phyloP scores from a whole-genome alignment of 2,888 invertebrate species.

The Aspidiotus rigidus region DNA sequence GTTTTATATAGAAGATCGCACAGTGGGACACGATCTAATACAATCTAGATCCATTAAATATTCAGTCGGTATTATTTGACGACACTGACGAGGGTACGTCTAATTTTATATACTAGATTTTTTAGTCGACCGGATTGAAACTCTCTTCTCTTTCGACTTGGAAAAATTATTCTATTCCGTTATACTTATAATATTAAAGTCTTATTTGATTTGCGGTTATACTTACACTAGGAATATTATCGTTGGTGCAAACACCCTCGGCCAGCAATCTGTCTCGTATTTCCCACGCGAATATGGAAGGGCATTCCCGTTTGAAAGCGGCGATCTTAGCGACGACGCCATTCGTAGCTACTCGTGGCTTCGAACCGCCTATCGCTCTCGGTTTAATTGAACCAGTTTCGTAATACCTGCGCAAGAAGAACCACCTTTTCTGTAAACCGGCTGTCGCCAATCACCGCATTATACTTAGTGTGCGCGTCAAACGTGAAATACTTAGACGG shows the following conservation, averaged over 20 bases:
- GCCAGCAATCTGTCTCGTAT: constrained; percentile 87
- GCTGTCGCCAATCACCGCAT: neutral
- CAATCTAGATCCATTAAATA: too few relatives aligned
- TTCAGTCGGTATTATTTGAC: too few relatives aligned
- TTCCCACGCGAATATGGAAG: constrained; percentile 98
- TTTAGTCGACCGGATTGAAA: too few relatives aligned
- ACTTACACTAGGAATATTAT: constrained; percentile 97
- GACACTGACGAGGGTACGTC: too few relatives aligned
- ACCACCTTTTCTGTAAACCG: neutral
- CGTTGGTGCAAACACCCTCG: constrained; percentile 92
- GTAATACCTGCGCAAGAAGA: constrained; percentile 66
- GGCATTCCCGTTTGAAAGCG: constrained; percentile 93
- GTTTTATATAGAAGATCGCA: too few relatives aligned
- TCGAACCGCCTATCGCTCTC: constrained; percentile 92
- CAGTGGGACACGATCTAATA: too few relatives aligned
- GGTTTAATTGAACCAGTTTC: constrained; percentile 97
- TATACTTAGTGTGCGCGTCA: neutral
- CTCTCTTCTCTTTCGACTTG: too few relatives aligned
- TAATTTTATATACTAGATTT: too few relatives aligned
- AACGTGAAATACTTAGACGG: neutral
- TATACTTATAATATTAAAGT: neutral
- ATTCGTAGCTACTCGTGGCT: constrained; percentile 88
- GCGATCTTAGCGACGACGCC: constrained; percentile 92
- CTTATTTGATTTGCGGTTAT: constrained; percentile 36
- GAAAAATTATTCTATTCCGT: too few relatives aligned